Conservation (phyloP, 2,888 invertebrate genomes). For the Xestia rhomboidea region DNA sequence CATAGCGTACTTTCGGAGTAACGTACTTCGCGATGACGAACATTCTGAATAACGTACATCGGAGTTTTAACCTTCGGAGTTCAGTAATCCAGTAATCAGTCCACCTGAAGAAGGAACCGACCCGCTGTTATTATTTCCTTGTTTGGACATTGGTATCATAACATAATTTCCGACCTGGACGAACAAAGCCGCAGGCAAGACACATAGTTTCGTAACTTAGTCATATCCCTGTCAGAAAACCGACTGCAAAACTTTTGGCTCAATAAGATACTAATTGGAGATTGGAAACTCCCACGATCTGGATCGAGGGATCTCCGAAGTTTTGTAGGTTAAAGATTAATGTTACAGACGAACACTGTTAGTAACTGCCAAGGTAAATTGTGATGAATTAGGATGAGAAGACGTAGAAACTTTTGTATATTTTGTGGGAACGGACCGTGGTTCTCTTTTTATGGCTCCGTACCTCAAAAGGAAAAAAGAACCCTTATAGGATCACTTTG, state of each 20-base stretch:
- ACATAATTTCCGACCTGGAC: background rate
- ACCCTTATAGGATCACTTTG: too few species aligned
- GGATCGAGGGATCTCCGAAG: conserved; percentile 12
- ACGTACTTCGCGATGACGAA: too few species aligned
- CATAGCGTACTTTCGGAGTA: too few species aligned
- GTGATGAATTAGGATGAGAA: conserved; percentile 1
- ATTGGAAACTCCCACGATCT: conserved; percentile 1
- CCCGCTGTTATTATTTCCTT: too few species aligned
- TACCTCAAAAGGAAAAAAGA: too few species aligned
- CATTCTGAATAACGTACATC: too few species aligned
- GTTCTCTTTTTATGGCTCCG: background rate
- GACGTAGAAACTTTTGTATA: background rate
- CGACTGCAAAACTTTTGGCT: conserved; percentile 1
- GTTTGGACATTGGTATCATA: background rate
- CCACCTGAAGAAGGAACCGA: too few species aligned
- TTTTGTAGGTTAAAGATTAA: conserved; percentile 31
- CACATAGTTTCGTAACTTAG: background rate
- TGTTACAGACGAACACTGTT: conserved; percentile 3
- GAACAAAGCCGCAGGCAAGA: background rate
- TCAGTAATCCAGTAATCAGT: too few species aligned
- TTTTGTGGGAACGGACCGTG: background rate
- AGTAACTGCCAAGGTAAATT: background rate
- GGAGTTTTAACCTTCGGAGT: too few species aligned
- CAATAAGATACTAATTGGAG: conserved; percentile 46
- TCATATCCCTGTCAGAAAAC: background rate